phyloP scores from a whole-genome alignment of 2,888 invertebrate genomes.

The Byasa hedistus region DNA sequence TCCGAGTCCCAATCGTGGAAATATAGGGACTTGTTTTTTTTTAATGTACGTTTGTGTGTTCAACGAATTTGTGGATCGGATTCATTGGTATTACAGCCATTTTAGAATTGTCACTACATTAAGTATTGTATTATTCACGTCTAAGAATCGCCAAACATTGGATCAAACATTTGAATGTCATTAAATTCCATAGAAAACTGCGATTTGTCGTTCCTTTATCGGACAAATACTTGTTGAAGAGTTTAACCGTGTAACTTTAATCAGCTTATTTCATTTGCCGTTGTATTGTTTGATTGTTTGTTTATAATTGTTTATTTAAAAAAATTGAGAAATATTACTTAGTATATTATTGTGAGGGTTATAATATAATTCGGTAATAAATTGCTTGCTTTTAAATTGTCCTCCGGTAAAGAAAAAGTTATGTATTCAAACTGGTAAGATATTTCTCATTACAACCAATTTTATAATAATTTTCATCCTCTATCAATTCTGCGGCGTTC shows the following conservation, averaged over 20 bases:
- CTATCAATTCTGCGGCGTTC: constrained; percentile 29
- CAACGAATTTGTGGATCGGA: too few species aligned
- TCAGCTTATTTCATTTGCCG: background rate
- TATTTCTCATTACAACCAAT: background rate
- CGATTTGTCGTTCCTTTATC: background rate
- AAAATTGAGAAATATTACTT: background rate
- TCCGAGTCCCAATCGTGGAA: too few species aligned
- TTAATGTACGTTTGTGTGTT: too few species aligned
- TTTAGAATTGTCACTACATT: too few species aligned
- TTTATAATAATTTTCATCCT: constrained; percentile 32
- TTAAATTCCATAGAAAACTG: too few species aligned
- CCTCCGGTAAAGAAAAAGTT: background rate
- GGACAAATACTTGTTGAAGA: background rate
- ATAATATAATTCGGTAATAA: background rate
- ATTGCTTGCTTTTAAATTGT: background rate
- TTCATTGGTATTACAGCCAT: too few species aligned
- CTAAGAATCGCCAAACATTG: too few species aligned
- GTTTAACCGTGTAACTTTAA: background rate
- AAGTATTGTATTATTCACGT: too few species aligned
- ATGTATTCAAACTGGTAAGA: background rate
- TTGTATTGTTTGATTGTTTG: background rate
- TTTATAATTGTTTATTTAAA: background rate
- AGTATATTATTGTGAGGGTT: background rate
- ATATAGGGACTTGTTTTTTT: too few species aligned
- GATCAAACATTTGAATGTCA: too few species aligned